Evolutionary conservation across 2,113 vertebrate genomes (phyloP).

Genomic region (Chionis minor): DNA sequence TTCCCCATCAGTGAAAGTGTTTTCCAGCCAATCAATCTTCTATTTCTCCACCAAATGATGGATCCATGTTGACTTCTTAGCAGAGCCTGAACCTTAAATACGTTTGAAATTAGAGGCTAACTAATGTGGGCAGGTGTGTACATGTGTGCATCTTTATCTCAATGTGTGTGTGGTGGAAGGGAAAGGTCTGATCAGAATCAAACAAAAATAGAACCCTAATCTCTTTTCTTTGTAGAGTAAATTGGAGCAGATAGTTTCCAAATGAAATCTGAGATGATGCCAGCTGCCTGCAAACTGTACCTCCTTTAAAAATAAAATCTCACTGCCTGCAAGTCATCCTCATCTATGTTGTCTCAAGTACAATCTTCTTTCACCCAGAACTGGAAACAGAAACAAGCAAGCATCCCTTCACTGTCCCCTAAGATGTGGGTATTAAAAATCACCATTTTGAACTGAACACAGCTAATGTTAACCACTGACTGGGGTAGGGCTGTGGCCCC

Average conservation of each 20-base stretch:
- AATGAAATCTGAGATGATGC: slow-evolving; percentile 47
- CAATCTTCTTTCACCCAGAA: neutral
- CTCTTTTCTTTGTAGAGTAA: slow-evolving; percentile 5
- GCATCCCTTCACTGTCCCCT: neutral
- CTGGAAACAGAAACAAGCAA: neutral
- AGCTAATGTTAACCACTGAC: neutral
- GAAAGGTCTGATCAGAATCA: neutral
- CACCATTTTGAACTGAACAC: neutral
- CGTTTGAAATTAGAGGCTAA: neutral
- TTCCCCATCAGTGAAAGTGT: neutral
- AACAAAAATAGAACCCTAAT: slow-evolving; percentile 40
- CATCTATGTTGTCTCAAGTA: neutral
- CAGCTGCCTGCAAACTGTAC: slow-evolving; percentile 37
- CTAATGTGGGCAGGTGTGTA: neutral
- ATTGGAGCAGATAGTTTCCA: slow-evolving; percentile 45
- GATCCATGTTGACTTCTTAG: neutral
- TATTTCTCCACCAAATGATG: neutral
- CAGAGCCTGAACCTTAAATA: neutral
- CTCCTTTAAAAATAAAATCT: slow-evolving; percentile 48
- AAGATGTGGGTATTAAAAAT: neutral
- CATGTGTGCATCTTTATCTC: neutral
- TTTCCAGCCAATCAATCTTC: slow-evolving; percentile 31
- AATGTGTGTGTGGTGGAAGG: neutral
- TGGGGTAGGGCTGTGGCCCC: neutral
- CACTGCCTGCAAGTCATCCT: neutral